phyloP scores from a whole-genome alignment of 53 echinoderm and acorn worm species.

The Zoroaster sp. region DNA sequence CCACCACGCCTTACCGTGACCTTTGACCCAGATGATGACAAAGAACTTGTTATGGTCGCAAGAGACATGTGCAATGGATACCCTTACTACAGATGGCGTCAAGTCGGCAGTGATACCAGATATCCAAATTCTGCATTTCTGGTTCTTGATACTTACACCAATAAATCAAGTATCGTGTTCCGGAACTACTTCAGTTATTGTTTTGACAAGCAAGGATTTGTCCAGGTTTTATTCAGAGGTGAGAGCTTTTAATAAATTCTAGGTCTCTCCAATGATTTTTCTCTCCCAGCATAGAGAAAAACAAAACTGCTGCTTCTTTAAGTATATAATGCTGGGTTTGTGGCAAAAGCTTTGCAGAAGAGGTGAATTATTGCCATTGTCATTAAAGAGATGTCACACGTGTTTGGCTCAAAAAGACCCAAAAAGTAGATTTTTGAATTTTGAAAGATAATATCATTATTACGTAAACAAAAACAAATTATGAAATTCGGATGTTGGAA shows the following conservation, averaged over 20 bases:
- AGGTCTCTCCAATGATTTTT: not conserved
- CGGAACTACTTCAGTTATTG: not conserved
- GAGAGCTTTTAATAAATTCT: too few species aligned
- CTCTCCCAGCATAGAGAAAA: too few species aligned
- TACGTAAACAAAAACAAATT: too few species aligned
- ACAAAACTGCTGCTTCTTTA: too few species aligned
- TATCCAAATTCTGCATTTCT: not conserved
- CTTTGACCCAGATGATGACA: conserved; percentile 7
- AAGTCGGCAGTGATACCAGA: not conserved
- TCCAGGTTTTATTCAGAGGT: conserved; percentile 39
- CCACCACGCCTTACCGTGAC: conserved; percentile 19
- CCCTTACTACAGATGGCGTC: not conserved
- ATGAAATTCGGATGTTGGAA: too few species aligned
- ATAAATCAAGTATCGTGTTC: conserved; percentile 6
- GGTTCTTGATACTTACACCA: not conserved
- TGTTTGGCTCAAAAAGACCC: too few species aligned
- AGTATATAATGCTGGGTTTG: too few species aligned
- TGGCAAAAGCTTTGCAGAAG: too few species aligned
- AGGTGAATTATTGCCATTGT: too few species aligned
- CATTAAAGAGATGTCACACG: too few species aligned
- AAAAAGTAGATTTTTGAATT: too few species aligned
- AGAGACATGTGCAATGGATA: not conserved
- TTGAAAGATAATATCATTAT: too few species aligned
- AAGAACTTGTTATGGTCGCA: not conserved
- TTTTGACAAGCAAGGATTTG: not conserved